Base-by-base conservation (phyloP, 1,140 invertebrate genomes). In the Coboldia fuscipes region DNA sequence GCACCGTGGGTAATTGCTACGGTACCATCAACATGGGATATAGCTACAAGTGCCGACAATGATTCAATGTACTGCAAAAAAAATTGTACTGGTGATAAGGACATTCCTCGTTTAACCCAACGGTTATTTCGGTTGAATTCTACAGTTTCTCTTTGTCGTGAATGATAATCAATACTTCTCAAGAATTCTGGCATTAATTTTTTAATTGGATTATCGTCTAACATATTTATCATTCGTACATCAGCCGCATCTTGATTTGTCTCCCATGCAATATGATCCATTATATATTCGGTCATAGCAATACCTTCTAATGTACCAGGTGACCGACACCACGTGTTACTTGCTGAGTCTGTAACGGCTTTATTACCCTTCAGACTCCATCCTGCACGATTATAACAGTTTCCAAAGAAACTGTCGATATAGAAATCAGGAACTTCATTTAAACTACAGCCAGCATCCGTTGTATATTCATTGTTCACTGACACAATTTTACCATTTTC, bases 201-300 rank as follows among this genome's bases (percentile, higher is more conserved):
- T 34, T 51, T 53, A 22, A 68, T 45, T 24, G 46, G 41, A 31
- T 46, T 45, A 8, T 62, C 53, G 6, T 59, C 43, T 4, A 51
- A 34, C 38, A 81, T 57, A 45, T 84, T 84, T 7, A 51, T 54
- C 21, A 69, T 40, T 37, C 68, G 58, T 0, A 83, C 65, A 34
- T 75, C 66, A 2, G 70, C 38, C 0, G 81, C 68, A 57, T 86
- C 80, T 41, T 66, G 60, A 3, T 65, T 59, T 3, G 75, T 44
- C 30, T 53, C 58, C 34, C 64, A 65, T 1, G 79, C 68, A 38
- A 88, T 75, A 45, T 81, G 75, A 42, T 90, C 82, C 63, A 92
- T 78, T 7, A 89, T 68, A 29, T 61, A 66, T 54, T 89, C 85
- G 16, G 71, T 68, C 45, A 73, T 58, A 8, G 63, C 65, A 14